phyloP scores from a whole-genome alignment of 2,797 vertebrate species.

The Paratrypauchen microcephalus region DNA sequence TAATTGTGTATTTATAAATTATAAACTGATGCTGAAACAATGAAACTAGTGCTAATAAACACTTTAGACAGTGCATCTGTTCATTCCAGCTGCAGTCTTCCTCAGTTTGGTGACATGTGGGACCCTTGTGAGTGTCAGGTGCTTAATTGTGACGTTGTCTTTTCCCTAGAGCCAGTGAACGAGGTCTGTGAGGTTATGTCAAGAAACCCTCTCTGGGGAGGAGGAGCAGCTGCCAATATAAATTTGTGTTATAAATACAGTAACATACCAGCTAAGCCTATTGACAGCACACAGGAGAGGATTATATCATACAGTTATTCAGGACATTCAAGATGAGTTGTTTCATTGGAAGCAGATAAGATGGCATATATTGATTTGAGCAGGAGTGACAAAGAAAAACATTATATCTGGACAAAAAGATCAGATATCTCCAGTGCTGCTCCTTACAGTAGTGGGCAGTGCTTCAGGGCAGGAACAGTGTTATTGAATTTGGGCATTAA shows the following conservation, averaged over 20 bases:
- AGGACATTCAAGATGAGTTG: background rate
- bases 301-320: too few relatives aligned
- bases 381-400: too few relatives aligned
- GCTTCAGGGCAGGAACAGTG: too few relatives aligned
- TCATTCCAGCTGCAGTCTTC: background rate
- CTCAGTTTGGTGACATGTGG: constrained; percentile 13
- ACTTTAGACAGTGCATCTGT: background rate
- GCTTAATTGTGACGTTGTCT: constrained; percentile 43
- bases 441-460: too few relatives aligned
- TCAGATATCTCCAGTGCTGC: too few relatives aligned
- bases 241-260: background rate
- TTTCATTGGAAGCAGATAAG: background rate
- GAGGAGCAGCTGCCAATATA: constrained; percentile 43
- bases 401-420: too few relatives aligned
- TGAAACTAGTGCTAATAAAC: background rate
- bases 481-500: background rate
- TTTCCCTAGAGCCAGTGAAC: constrained; percentile 24
- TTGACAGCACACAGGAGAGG: background rate
- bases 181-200: constrained; percentile 14
- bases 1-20: too few relatives aligned
- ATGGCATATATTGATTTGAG: too few relatives aligned
- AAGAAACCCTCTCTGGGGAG: constrained; percentile 26
- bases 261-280: constrained; percentile 16
- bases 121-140: constrained; percentile 24
- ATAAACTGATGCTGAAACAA: background rate